phyloP scores from a whole-genome alignment of 2,113 vertebrate genomes.

The Lanius collurio region DNA sequence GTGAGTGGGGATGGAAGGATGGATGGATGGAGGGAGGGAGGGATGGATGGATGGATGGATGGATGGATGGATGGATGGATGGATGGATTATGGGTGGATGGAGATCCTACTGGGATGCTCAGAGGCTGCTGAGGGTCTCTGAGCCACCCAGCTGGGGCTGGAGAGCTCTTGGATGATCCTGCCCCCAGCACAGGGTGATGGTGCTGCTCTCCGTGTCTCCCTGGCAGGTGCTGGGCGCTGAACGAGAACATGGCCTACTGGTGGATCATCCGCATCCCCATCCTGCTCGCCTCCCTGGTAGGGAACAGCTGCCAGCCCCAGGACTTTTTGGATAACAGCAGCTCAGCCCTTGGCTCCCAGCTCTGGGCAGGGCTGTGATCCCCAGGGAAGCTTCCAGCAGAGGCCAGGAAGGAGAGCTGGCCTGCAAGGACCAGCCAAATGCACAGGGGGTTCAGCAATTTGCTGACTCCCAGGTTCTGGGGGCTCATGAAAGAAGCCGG shows the following conservation, averaged over 20 bases:
- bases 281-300: slow-evolving; percentile 82
- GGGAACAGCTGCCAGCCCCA: background rate
- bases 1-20: slow-evolving; percentile 59
- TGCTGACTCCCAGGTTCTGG: background rate
- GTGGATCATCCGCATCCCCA: slow-evolving; percentile 87
- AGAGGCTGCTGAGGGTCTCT: background rate
- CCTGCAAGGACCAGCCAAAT: background rate
- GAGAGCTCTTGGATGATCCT: background rate
- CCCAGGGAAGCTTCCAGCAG: background rate
- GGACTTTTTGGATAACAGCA: background rate
- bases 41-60: background rate
- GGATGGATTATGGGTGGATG: background rate
- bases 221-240: slow-evolving; percentile 80
- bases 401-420: background rate
- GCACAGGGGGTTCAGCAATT: background rate
- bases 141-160: background rate
- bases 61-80: no score
- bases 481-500: background rate
- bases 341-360: background rate
- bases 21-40: background rate
- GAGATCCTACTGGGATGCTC: rapidly evolving
- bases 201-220: background rate
- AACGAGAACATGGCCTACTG: slow-evolving; percentile 87
- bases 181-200: background rate
- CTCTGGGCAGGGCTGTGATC: background rate